These are phyloP conservation scores for Acutogordius australiensis DNA, from an alignment of 2,888 invertebrate genomes.

Conservation along the genomic window DNA sequence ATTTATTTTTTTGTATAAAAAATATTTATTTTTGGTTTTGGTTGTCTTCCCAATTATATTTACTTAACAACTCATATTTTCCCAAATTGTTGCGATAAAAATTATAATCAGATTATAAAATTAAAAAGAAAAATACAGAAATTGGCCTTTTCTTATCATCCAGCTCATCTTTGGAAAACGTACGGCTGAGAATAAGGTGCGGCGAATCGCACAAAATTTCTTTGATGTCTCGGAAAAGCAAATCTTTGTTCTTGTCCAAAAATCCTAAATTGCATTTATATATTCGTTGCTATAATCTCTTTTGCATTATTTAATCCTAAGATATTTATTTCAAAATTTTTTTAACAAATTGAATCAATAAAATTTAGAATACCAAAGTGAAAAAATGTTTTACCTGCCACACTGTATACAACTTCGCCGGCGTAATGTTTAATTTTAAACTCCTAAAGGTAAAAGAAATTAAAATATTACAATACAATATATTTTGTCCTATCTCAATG, in stretches of 20 bases:
- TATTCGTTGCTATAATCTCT: neutral
- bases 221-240: slow-evolving; percentile 45
- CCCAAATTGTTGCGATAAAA: too few species aligned
- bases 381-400: slow-evolving; percentile 28
- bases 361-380: neutral
- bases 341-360: neutral
- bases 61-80: too few species aligned
- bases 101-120: too few species aligned
- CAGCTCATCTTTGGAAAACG: neutral
- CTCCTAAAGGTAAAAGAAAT: slow-evolving; percentile 22
- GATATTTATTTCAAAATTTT: neutral
- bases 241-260: slow-evolving; percentile 86
- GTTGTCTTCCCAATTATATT: too few species aligned
- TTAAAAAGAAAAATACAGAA: slow-evolving; percentile 6
- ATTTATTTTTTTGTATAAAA: too few species aligned
- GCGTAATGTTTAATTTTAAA: slow-evolving; percentile 52
- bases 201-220: neutral
- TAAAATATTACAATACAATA: too few species aligned
- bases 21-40: too few species aligned
- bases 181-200: neutral
- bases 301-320: neutral
- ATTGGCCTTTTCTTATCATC: neutral
- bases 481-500: too few species aligned
- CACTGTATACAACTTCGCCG: slow-evolving; percentile 68
- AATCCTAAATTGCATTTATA: slow-evolving; percentile 30